A percentile compares a stretch with the other conserved stretches of the same genome.
These are phyloP conservation scores for Rhopilema esculentum DNA, from an alignment of 30 jellyfish, hydroid and myxozoan species.

Conservation along the genomic window DNA sequence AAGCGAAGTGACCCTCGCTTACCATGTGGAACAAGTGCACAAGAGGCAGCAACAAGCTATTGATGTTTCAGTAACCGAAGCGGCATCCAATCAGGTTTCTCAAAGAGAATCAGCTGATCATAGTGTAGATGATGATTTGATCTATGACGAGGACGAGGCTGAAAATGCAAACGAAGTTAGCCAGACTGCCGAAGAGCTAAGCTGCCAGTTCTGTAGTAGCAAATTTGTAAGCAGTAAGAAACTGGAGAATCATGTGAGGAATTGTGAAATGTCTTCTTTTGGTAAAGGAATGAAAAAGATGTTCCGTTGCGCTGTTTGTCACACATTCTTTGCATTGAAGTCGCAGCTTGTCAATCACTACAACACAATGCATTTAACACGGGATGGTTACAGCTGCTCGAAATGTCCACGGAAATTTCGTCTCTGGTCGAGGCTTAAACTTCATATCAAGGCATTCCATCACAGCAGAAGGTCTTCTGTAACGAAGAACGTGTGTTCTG, in stretches of 20 bases:
- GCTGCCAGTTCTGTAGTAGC: constrained; percentile 40
- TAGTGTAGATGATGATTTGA: not conserved
- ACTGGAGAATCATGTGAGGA: constrained; percentile 39
- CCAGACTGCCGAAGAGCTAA: constrained; percentile 5
- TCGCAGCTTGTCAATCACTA: constrained; percentile 66
- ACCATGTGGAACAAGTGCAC: constrained; percentile 79
- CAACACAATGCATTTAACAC: constrained; percentile 62
- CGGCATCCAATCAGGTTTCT: not conserved
- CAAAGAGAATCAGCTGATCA: not conserved
- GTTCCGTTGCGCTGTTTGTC: constrained; percentile 84
- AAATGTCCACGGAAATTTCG: constrained; percentile 84
- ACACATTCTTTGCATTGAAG: constrained; percentile 70
- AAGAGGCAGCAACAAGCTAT: constrained; percentile 27
- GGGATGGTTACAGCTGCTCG: constrained; percentile 85
- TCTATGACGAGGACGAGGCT: constrained; percentile 21
- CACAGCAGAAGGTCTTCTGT: constrained; percentile 40
- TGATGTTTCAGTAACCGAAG: not conserved
- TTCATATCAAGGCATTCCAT: constrained; percentile 81
- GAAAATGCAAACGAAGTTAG: not conserved
- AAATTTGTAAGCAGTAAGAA: constrained; percentile 11
- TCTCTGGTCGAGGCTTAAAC: constrained; percentile 84
- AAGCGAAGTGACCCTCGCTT: constrained; percentile 60
- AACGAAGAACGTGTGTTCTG: constrained; percentile 57
- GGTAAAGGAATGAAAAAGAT: constrained; percentile 40
- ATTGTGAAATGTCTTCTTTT: constrained; percentile 19